Evolutionary conservation across 2,113 vertebrate species (phyloP), one percentile per base, ranked within the genome.

Genomic region (Melanotaenia duboulayi): DNA sequence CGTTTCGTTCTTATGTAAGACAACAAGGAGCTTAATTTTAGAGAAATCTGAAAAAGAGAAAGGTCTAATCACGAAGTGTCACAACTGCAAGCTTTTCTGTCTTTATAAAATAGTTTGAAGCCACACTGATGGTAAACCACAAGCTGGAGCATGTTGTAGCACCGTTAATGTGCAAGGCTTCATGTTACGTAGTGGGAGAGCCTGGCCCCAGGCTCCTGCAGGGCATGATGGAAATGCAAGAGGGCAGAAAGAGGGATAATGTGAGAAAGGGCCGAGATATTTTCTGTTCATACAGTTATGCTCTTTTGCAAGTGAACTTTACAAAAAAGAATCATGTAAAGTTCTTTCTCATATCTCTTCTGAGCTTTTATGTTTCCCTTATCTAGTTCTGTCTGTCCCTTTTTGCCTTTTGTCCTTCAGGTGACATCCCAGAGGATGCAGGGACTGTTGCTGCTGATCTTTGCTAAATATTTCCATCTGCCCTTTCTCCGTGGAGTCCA

Each of bases 401-500:
- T 24, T n/a, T 37, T 23, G 22, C 42, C n/a, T 19, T 64, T 42
- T 61, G 44, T 57, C 63, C 55, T 65, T 49, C 90, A 99, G 98
- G 96, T 98, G 83, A 96, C 96, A 22, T 98, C 97, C 0, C 96
- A 98, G 83, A 87, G 98, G 77, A 99, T 99, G 97, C 98, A 99
- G 83, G 97, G 98, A 0, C 92, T 97, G 78, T 91, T 99, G 48
- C 91, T 99, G 22, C 91, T 99, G 78, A 92, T 99, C 39, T 99
- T 99, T 82, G 94, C 96, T 88, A 98, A 97, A 87, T 98, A 97
- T 90, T 97, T 94, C 87, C 96, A 97, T 89, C 93, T 97, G 64
- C 96, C 96, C 1, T 96, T 96, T 74, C 92, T 97, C 65, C 93
- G 95, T 44, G 95, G 95, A 68, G 92, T 96, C 76, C 95, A 96